phyloP scores from a whole-genome alignment of 2,888 invertebrate genomes.

The Siphonodentalium dalli region DNA sequence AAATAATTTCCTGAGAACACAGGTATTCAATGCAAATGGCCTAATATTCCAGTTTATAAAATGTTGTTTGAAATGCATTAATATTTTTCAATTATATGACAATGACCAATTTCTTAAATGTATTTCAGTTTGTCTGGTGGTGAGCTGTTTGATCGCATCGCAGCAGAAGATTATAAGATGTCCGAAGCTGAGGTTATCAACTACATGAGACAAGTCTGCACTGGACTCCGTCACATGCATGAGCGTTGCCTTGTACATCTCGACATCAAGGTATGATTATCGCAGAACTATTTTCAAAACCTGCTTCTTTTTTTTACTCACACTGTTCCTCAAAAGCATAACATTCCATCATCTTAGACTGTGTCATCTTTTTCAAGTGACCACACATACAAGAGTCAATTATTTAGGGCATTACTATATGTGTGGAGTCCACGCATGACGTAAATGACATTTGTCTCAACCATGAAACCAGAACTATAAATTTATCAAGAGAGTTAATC shows the following conservation, averaged over 20 bases:
- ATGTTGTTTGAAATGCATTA: no score
- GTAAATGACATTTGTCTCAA: no score
- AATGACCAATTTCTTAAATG: background rate
- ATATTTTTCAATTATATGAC: no score
- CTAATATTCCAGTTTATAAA: no score
- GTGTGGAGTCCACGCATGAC: no score
- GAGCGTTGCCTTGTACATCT: constrained; percentile 99
- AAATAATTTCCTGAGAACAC: no score
- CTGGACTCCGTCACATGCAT: constrained; percentile 98
- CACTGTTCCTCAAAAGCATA: background rate
- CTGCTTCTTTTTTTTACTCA: background rate
- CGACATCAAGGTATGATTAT: constrained; percentile 69
- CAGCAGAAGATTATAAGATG: constrained; percentile 97
- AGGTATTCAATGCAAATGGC: no score
- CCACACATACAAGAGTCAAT: no score
- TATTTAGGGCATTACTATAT: no score
- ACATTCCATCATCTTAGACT: background rate
- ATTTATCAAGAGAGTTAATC: no score
- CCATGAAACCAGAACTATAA: no score
- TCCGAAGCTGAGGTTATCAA: constrained; percentile 98
- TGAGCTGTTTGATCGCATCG: constrained; percentile 97
- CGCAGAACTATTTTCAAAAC: background rate
- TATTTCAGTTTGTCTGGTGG: constrained; percentile 89
- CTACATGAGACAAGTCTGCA: constrained; percentile 98
- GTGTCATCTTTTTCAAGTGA: background rate